Evolutionary conservation across 2,797 vertebrate species (phyloP).

Genomic region (Eremophila alpestris): DNA sequence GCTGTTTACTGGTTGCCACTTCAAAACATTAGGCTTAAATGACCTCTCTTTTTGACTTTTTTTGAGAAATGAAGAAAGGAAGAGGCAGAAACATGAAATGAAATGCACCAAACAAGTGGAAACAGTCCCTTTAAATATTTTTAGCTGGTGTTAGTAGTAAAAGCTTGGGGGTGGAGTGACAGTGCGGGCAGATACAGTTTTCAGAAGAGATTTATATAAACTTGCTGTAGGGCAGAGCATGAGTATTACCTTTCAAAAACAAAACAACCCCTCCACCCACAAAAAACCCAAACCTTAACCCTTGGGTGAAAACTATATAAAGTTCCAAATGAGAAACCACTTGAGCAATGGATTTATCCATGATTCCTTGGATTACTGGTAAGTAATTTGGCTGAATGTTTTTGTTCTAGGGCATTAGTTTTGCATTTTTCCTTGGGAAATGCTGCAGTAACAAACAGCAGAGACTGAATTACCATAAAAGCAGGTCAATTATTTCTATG

Average conservation of each 20-base stretch:
- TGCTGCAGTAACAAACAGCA: conserved; percentile 35
- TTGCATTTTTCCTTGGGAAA: conserved; percentile 78
- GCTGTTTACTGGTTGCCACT: conserved; percentile 46
- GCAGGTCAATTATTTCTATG: conserved; percentile 54
- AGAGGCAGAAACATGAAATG: conserved; percentile 28
- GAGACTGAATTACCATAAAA: conserved; percentile 43
- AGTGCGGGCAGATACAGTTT: conserved; percentile 41
- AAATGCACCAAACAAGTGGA: conserved; percentile 65
- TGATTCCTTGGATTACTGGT: conserved; percentile 75
- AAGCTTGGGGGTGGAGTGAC: conserved; percentile 55
- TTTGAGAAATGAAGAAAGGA: conserved; percentile 7
- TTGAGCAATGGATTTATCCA: conserved; percentile 77
- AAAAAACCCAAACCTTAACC: conserved; percentile 33
- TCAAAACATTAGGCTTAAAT: conserved; percentile 9
- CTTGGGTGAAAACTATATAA: conserved; percentile 75
- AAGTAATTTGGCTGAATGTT: conserved; percentile 76
- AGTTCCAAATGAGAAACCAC: conserved; percentile 74
- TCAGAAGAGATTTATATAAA: conserved; percentile 76
- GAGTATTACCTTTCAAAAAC: conserved; percentile 20
- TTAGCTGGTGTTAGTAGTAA: conserved; percentile 48
- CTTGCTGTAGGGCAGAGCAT: conserved; percentile 67
- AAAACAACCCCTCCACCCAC: conserved; percentile 47
- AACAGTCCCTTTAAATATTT: conserved; percentile 75
- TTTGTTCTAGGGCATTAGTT: conserved; percentile 74
- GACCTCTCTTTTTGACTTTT: background rate